These are phyloP conservation scores for Macrophya alboannulata DNA, from an alignment of 2,888 invertebrate genomes.

Conservation along the genomic window DNA sequence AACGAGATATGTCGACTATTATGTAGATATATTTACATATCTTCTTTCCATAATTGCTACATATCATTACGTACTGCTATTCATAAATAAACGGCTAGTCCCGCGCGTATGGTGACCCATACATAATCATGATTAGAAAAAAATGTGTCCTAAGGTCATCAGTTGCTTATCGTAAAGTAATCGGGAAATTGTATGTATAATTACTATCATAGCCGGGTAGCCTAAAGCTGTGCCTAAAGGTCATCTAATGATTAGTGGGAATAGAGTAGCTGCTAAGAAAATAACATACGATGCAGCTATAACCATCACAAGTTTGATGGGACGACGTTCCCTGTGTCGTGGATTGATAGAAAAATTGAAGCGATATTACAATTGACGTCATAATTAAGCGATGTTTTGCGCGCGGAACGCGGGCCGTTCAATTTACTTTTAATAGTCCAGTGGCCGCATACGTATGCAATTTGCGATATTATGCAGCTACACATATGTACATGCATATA, in stretches of 20 bases:
- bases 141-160: conserved; percentile 1
- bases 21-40: not conserved
- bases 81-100: not conserved
- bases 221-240: not conserved
- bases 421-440: not conserved
- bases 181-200: not conserved
- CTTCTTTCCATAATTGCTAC: not conserved
- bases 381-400: not conserved
- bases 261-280: not conserved
- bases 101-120: not conserved
- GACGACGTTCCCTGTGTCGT: conserved; percentile 27
- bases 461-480: not conserved
- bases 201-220: not conserved
- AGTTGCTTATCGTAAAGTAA: not conserved
- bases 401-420: not conserved
- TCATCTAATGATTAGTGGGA: not conserved
- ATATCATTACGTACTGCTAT: not conserved
- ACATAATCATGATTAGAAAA: not conserved
- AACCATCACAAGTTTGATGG: conserved; percentile 55
- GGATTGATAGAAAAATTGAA: conserved; percentile 3
- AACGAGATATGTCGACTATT: not conserved
- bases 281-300: not conserved
- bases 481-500: not conserved
- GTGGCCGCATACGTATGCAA: too few relatives aligned
- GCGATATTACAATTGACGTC: conserved; percentile 33